Conservation (phyloP, 2,888 invertebrate genomes). For the Scaptomyza reducta region DNA sequence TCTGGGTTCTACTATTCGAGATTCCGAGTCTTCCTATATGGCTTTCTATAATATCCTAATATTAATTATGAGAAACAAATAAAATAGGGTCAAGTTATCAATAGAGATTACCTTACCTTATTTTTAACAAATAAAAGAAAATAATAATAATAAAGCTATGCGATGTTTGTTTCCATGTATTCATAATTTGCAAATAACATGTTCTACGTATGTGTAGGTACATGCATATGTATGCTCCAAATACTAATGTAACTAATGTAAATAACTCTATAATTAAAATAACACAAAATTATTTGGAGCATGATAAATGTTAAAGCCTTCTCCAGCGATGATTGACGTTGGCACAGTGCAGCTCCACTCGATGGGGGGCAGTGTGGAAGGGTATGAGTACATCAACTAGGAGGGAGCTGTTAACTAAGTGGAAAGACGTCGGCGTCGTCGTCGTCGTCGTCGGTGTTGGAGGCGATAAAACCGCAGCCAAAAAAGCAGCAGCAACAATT, state of each 20-base stretch:
- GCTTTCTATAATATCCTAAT: no score
- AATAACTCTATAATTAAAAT: constrained; percentile 19
- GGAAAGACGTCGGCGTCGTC: constrained; percentile 45
- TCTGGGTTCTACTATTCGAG: no score
- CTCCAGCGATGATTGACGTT: constrained; percentile 7
- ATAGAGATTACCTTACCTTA: no score
- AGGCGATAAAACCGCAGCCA: constrained; percentile 76
- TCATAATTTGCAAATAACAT: no score
- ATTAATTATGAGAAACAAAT: no score
- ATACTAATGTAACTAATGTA: constrained; percentile 33
- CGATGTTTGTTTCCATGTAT: no score
- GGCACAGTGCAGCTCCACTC: not conserved
- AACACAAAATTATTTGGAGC: constrained; percentile 59
- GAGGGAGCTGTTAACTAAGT: constrained; percentile 57
- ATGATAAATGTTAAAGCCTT: constrained; percentile 58
- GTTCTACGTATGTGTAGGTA: not conserved
- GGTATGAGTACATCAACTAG: not conserved
- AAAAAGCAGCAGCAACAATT: constrained; percentile 51
- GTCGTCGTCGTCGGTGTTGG: constrained; percentile 33
- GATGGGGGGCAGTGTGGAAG: not conserved
- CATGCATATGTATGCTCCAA: not conserved
- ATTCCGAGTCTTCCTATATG: no score
- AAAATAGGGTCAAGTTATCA: no score
- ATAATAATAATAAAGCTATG: no score
- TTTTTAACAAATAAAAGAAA: no score